Conservation (phyloP, 1,140 invertebrate genomes). For the Condylostylus longicornis region DNA sequence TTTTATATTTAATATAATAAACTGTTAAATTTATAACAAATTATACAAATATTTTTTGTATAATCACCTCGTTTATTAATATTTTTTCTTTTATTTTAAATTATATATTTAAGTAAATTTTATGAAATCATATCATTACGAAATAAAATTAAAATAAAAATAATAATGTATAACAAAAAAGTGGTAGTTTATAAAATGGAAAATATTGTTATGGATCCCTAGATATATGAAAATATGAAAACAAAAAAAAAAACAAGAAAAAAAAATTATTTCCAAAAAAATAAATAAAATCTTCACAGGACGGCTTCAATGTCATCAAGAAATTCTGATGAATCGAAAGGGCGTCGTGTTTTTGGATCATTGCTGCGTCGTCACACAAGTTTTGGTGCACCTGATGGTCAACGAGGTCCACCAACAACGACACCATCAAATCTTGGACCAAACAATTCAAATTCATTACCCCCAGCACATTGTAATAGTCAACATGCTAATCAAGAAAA, state of each 20-base stretch:
- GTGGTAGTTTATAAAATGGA: no score
- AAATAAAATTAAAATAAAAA: no score
- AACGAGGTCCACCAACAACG: not conserved
- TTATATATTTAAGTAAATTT: no score
- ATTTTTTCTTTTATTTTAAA: no score
- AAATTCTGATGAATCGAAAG: slow-evolving; percentile 8
- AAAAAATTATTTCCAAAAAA: not conserved
- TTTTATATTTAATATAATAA: no score
- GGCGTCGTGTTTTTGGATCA: slow-evolving; percentile 10
- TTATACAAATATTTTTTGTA: no score
- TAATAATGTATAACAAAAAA: no score
- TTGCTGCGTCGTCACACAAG: slow-evolving; percentile 8
- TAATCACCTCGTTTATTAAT: no score
- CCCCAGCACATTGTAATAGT: slow-evolving; percentile 1
- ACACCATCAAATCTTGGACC: not conserved
- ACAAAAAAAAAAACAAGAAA: not conserved
- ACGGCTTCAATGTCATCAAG: slow-evolving; percentile 8
- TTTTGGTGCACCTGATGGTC: slow-evolving; percentile 8
- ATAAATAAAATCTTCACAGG: slow-evolving; percentile 4
- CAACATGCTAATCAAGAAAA: slow-evolving; percentile 2
- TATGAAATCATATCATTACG: no score
- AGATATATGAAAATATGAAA: no score
- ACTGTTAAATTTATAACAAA: no score
- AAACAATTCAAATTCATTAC: not conserved
- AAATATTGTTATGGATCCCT: no score